phyloP scores from a whole-genome alignment of 2,113 vertebrate genomes.

The Atractosteus spatula region DNA sequence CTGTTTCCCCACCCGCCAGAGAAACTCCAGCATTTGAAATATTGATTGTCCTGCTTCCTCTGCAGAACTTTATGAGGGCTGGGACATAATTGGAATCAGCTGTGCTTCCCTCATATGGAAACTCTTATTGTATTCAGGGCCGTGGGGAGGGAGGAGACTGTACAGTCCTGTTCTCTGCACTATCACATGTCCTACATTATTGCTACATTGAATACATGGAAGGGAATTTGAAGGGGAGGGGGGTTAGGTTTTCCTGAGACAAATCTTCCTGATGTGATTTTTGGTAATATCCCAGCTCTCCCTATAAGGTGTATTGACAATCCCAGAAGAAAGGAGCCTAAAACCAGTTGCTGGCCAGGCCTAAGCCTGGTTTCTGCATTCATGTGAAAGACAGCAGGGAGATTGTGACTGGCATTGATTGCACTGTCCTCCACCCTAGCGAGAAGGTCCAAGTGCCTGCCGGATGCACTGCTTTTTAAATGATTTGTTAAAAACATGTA shows the following conservation, averaged over 20 bases:
- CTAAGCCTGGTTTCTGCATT: no score
- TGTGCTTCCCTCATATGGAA: constrained; percentile 51
- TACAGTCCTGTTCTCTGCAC: constrained; percentile 27
- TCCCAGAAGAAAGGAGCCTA: constrained; percentile 21
- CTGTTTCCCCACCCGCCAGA: neutral
- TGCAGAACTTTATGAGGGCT: constrained; percentile 35
- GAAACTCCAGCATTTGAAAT: constrained; percentile 33
- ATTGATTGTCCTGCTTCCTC: constrained; percentile 25
- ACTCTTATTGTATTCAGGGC: constrained; percentile 51
- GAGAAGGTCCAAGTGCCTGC: no score
- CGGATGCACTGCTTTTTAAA: no score
- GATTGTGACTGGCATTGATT: neutral
- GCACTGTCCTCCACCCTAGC: no score
- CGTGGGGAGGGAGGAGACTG: constrained; percentile 26
- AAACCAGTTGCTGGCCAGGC: no score
- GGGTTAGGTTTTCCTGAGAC: constrained; percentile 30
- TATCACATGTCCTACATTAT: constrained; percentile 46
- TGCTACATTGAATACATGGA: constrained; percentile 33
- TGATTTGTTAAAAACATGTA: no score
- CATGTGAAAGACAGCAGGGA: constrained; percentile 6
- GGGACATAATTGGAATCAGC: constrained; percentile 59
- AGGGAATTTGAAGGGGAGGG: constrained; percentile 16
- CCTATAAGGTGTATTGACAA: constrained; percentile 12
- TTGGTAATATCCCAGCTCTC: constrained; percentile 37
- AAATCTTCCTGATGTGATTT: constrained; percentile 29